Conservation (phyloP, 1,140 invertebrate genomes). For the Apis florea region DNA sequence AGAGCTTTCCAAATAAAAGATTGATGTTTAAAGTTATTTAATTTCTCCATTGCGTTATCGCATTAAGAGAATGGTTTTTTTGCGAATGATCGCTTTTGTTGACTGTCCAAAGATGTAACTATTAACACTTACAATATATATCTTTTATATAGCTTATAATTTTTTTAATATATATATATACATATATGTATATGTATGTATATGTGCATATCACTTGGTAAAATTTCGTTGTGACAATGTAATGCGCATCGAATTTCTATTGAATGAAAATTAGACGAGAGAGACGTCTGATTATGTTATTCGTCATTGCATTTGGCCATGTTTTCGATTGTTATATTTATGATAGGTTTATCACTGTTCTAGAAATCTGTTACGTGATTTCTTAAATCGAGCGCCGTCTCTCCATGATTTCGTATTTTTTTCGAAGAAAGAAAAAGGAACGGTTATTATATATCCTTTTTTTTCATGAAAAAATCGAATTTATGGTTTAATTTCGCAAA, state of each 20-base stretch:
- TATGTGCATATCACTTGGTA: conserved; percentile 50
- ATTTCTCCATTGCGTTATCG: conserved; percentile 10
- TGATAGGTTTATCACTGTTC: conserved; percentile 70
- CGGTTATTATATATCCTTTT: conserved; percentile 1
- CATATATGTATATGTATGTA: conserved; percentile 42
- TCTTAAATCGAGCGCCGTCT: conserved; percentile 6
- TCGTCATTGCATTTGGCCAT: conserved; percentile 64
- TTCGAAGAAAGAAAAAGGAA: not conserved
- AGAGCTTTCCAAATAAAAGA: conserved; percentile 11
- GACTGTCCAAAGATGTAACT: conserved; percentile 75
- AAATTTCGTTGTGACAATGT: conserved; percentile 35
- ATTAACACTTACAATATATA: conserved; percentile 54
- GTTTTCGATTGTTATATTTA: conserved; percentile 71
- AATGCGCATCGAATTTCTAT: conserved; percentile 25
- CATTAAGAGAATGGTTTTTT: conserved; percentile 1
- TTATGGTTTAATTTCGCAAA: conserved; percentile 39
- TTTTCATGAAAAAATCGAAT: conserved; percentile 21
- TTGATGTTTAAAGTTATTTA: conserved; percentile 17
- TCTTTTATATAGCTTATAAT: conserved; percentile 59
- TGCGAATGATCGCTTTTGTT: conserved; percentile 64
- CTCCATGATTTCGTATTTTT: conserved; percentile 26
- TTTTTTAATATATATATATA: conserved; percentile 52
- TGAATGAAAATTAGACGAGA: conserved; percentile 13
- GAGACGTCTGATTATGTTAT: conserved; percentile 31
- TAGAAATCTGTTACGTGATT: conserved; percentile 33